These are phyloP conservation scores for Nymphalis io DNA, from an alignment of 1,140 invertebrate genomes.

Conservation along the genomic window DNA sequence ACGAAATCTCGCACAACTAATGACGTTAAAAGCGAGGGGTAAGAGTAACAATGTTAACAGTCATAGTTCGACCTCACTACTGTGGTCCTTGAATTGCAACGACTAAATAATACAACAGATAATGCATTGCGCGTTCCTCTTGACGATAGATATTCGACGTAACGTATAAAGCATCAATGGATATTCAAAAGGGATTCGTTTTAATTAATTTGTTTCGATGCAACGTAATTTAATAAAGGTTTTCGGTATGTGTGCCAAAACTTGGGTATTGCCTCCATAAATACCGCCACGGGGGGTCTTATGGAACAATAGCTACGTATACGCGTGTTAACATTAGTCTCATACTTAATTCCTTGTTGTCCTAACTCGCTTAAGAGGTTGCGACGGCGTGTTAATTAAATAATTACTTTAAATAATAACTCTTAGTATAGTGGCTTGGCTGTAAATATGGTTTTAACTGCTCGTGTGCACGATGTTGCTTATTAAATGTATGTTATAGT, in stretches of 20 bases:
- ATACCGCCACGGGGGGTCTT: constrained; percentile 68
- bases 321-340: constrained; percentile 76
- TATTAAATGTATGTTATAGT: constrained; percentile 1
- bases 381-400: constrained; percentile 76
- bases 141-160: neutral
- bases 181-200: neutral
- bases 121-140: constrained; percentile 13
- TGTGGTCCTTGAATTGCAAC: neutral
- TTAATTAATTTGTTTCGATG: neutral
- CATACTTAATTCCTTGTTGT: constrained; percentile 75
- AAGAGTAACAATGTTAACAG: constrained; percentile 74
- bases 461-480: neutral
- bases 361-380: constrained; percentile 75
- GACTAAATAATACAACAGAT: neutral
- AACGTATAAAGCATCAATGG: neutral
- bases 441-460: constrained; percentile 28
- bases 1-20: constrained; percentile 77
- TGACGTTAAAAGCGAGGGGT: constrained; percentile 74
- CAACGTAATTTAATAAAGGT: constrained; percentile 7
- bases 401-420: constrained; percentile 79
- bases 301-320: constrained; percentile 70
- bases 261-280: constrained; percentile 68
- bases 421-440: constrained; percentile 45
- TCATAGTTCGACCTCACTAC: constrained; percentile 62
- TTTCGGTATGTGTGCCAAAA: constrained; percentile 67